Percentiles rank a stretch among this genome's conserved stretches.
phyloP scores from a whole-genome alignment of 1,140 invertebrate species.

The Hermetia illucens region DNA sequence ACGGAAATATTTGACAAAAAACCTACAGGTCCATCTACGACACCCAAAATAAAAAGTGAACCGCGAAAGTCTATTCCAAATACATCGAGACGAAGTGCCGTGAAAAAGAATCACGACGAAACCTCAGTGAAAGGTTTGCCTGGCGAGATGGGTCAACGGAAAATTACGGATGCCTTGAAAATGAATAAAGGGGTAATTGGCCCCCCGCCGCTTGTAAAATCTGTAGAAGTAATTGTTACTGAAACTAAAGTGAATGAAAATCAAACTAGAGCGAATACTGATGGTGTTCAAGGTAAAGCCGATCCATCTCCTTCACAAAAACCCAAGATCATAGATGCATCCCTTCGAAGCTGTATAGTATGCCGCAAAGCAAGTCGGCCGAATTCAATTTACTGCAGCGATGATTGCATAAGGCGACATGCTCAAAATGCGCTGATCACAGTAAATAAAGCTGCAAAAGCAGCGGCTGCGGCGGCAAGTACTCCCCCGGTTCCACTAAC shows the following conservation, averaged over 20 bases:
- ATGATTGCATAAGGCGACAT: constrained; percentile 72
- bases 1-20: constrained; percentile 4
- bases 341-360: constrained; percentile 42
- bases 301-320: too few relatives aligned
- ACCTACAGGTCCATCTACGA: background rate
- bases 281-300: too few relatives aligned
- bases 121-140: too few relatives aligned
- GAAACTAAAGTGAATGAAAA: too few relatives aligned
- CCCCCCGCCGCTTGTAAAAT: too few relatives aligned
- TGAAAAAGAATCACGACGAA: too few relatives aligned
- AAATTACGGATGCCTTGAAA: too few relatives aligned
- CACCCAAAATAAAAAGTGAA: background rate
- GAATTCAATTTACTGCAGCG: constrained; percentile 74
- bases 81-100: background rate
- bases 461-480: constrained; percentile 6
- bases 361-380: constrained; percentile 54
- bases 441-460: constrained; percentile 25
- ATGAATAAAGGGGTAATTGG: too few relatives aligned
- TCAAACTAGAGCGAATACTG: too few relatives aligned
- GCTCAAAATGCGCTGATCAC: constrained; percentile 53
- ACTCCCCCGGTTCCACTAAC: background rate
- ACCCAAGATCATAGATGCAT: background rate
- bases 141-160: too few relatives aligned
- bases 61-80: background rate
- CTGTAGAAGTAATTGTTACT: too few relatives aligned